Evolutionary conservation across 1,140 invertebrate species (phyloP).

Genomic region (Heterodera carotae): DNA sequence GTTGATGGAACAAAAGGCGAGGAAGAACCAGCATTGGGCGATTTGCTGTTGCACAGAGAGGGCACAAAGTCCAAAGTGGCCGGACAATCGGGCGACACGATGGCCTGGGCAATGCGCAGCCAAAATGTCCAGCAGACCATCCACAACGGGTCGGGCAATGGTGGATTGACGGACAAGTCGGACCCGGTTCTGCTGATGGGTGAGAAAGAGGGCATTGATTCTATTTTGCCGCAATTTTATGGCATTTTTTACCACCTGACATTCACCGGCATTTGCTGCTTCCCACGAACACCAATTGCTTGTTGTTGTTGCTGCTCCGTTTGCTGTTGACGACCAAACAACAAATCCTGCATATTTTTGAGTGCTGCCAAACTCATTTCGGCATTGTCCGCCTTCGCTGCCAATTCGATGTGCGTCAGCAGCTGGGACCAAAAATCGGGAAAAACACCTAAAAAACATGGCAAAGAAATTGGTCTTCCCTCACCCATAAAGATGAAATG

Average conservation of each 20-base stretch:
- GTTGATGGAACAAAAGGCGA: slow-evolving; percentile 14
- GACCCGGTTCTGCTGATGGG: not conserved
- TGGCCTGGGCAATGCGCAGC: slow-evolving; percentile 45
- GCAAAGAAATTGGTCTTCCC: not conserved
- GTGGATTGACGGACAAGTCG: slow-evolving; percentile 29
- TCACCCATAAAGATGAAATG: no score
- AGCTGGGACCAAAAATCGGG: slow-evolving; percentile 48
- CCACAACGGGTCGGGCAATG: slow-evolving; percentile 52
- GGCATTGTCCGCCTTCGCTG: slow-evolving; percentile 67
- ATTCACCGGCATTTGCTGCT: not conserved
- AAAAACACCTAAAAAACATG: slow-evolving; percentile 49
- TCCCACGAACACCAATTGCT: not conserved
- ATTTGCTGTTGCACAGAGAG: not conserved
- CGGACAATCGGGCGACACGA: slow-evolving; percentile 37
- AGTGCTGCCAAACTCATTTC: slow-evolving; percentile 69
- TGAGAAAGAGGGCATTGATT: not conserved
- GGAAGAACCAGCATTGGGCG: no score
- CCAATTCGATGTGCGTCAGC: slow-evolving; percentile 66
- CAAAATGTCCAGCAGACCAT: slow-evolving; percentile 52
- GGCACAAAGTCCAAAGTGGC: slow-evolving; percentile 23
- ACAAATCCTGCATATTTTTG: slow-evolving; percentile 67
- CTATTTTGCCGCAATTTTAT: not conserved
- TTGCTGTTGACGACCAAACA: slow-evolving; percentile 48
- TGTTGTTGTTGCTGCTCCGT: slow-evolving; percentile 5
- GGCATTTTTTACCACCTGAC: slow-evolving; percentile 4